A percentile compares a stretch with the other conserved stretches of the same genome.
phyloP scores from a whole-genome alignment of 2,888 invertebrate species.

The Coleophora flavipennella region DNA sequence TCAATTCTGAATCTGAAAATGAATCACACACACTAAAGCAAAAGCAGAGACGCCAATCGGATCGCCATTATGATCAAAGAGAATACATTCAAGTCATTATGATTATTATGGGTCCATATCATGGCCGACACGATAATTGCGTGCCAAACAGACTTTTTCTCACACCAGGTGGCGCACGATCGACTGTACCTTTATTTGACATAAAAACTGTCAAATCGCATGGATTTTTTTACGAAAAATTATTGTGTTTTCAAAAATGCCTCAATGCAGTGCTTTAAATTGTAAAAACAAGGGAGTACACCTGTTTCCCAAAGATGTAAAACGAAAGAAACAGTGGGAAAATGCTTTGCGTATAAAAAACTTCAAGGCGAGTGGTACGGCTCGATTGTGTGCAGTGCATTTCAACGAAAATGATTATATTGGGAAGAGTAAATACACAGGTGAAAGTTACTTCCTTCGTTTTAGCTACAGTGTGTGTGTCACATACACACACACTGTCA shows the following conservation, averaged over 20 bases:
- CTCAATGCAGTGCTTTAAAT: no score
- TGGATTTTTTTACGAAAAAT: conserved; percentile 10
- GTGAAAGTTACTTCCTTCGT: no score
- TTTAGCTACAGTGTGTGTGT: no score
- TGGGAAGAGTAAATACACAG: neutral
- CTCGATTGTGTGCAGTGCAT: neutral
- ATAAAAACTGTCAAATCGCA: conserved; percentile 8
- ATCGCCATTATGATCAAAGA: no score
- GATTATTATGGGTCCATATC: no score
- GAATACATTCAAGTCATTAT: no score
- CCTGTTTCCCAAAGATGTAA: neutral
- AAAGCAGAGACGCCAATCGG: no score
- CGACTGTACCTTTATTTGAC: conserved; percentile 7
- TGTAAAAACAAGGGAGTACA: no score
- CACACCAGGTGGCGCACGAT: conserved; percentile 18
- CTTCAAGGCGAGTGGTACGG: neutral
- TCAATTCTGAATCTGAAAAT: neutral
- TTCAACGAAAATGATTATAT: neutral
- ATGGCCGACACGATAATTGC: no score
- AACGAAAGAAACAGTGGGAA: neutral
- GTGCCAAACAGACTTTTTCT: neutral
- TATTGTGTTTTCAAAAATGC: neutral
- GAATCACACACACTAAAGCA: neutral
- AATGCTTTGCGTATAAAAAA: neutral
- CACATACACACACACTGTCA: no score